A percentile compares a stretch with the other conserved stretches of the same genome.
These are phyloP conservation scores for Coelopa frigida DNA, from an alignment of 1,140 invertebrate genomes.

Conservation along the genomic window DNA sequence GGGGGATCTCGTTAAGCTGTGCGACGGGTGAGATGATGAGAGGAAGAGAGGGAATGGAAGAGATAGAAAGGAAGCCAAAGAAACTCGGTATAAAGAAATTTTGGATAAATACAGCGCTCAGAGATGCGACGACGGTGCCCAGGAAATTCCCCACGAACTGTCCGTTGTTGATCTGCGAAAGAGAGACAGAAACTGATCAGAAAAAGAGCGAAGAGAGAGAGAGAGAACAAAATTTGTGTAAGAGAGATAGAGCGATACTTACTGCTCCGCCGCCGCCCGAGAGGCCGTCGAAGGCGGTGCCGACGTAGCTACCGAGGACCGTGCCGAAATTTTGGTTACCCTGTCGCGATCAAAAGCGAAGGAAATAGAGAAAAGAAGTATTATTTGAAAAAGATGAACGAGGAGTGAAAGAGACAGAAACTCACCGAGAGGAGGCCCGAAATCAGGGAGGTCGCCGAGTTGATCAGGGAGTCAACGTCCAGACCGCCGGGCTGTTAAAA, in stretches of 20 bases:
- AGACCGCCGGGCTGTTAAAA: slow-evolving; percentile 40
- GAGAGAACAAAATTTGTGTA: slow-evolving; percentile 3
- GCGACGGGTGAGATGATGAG: too few species aligned
- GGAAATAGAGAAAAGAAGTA: slow-evolving; percentile 4
- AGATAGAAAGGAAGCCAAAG: background rate
- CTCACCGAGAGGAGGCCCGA: slow-evolving; percentile 35
- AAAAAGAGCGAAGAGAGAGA: background rate
- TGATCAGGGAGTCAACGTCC: slow-evolving; percentile 40
- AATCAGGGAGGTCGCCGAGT: slow-evolving; percentile 36
- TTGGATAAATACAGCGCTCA: slow-evolving; percentile 43
- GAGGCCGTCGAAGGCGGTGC: slow-evolving; percentile 47
- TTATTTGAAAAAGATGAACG: too few species aligned
- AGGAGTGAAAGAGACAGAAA: background rate
- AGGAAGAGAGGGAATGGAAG: too few species aligned
- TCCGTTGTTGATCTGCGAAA: slow-evolving; percentile 42
- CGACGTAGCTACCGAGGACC: slow-evolving; percentile 46
- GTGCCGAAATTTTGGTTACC: slow-evolving; percentile 48
- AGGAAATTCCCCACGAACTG: slow-evolving; percentile 44
- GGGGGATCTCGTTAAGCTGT: too few species aligned
- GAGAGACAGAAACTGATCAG: background rate
- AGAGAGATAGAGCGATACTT: slow-evolving; percentile 7
- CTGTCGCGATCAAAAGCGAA: slow-evolving; percentile 20
- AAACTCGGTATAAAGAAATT: too few species aligned
- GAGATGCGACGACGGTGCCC: slow-evolving; percentile 36
- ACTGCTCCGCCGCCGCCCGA: slow-evolving; percentile 50